A percentile compares a stretch with the other conserved stretches of the same genome.
These are phyloP conservation scores for Micropterix aruncella DNA, from an alignment of 2,888 invertebrate genomes.

Conservation along the genomic window DNA sequence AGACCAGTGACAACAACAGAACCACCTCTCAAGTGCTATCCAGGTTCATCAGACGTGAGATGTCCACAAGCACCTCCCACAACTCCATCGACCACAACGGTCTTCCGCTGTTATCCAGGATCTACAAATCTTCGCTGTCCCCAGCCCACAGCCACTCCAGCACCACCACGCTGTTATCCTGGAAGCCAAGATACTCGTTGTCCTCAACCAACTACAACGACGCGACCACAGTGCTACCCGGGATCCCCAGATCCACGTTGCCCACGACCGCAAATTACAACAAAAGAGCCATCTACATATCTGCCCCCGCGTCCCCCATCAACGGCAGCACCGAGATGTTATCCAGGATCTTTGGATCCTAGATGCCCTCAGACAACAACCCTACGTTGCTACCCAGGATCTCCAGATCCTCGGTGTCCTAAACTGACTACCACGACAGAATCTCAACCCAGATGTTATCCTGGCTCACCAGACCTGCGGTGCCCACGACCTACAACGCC, in stretches of 20 bases:
- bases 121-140: conserved; percentile 9
- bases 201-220: conserved; percentile 10
- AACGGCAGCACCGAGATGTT: conserved; percentile 10
- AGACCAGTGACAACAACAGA: conserved; percentile 12
- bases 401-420: conserved; percentile 18
- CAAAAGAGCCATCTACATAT: conserved; percentile 8
- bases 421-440: conserved; percentile 13
- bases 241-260: conserved; percentile 18
- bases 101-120: conserved; percentile 11
- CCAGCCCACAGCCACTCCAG: conserved; percentile 11
- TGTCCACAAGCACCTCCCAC: conserved; percentile 14
- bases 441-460: conserved; percentile 12
- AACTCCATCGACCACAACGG: conserved; percentile 8
- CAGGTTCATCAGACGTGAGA: conserved; percentile 15
- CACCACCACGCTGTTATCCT: conserved; percentile 5
- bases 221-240: conserved; percentile 12
- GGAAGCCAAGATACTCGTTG: conserved; percentile 3
- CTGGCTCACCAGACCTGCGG: conserved; percentile 13
- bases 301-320: conserved; percentile 11
- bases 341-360: conserved; percentile 7
- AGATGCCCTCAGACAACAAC: conserved; percentile 6
- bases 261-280: conserved; percentile 10
- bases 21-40: conserved; percentile 14
- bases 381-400: conserved; percentile 18
- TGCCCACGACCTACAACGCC: conserved; percentile 11